Evolutionary conservation across 2,888 invertebrate species (phyloP), one percentile per base, ranked within the genome.

Genomic region (Coenonympha glycerion): DNA sequence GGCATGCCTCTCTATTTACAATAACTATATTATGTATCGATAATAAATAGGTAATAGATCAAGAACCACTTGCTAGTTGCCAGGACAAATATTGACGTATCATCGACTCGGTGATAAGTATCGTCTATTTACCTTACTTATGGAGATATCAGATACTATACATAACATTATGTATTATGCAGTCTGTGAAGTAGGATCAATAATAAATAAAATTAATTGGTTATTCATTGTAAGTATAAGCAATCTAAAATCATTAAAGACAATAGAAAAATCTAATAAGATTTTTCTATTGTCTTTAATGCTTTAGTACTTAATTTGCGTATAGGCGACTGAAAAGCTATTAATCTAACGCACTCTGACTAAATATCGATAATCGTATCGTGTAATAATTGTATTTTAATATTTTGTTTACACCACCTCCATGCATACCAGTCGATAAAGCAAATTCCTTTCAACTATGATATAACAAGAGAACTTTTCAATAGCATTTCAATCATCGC

Each of bases 41-140:
- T n/a, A n/a, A n/a, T 41, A 41, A 18, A 18, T 41, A 6, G 18
- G 18, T 28, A 41, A 11, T 18, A 18, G 28, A 39, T 39, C 24
- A 39, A 5, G 6, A 41, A 5, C 15, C 28, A 49, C 49, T 49
- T 42, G 41, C 26, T 26, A 28, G 41, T 37, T 19, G 41, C 26
- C 31, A 28, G 28, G 37, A 15, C 34, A 49, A 53, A 53, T 53
- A 53, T 49, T 53, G 36, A 41, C 24, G 13, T 19, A 9, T 41
- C 24, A 41, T 49, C 41, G 34, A 47, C 47, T 24, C 13, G 24
- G 16, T 34, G 49, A 53, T 53, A 41, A 53, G 13, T 16, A 36
- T 26, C 19, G 16, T n/a, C 28, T 41, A 28, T 41, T 46, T 49
- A 21, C 46, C 40, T 49, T 49, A 18, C 28, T 22, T 36, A 30